Percentiles rank a stretch among this genome's conserved stretches.
phyloP scores from a whole-genome alignment of 1,140 invertebrate genomes.

The Eubasilissa regina region DNA sequence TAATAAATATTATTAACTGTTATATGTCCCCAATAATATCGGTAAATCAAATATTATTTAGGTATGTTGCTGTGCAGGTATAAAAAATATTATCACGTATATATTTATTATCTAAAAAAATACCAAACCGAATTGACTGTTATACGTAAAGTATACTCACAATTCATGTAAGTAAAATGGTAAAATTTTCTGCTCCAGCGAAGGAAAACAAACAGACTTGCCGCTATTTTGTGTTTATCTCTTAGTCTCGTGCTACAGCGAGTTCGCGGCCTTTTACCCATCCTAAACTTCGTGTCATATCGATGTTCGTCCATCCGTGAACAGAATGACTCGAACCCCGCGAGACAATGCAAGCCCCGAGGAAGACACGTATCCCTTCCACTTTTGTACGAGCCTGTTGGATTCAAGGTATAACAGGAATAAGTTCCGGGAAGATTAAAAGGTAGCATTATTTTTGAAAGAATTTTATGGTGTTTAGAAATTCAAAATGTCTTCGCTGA shows the following conservation, averaged over 20 bases:
- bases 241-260: conserved; percentile 26
- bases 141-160: neutral
- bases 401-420: conserved; percentile 9
- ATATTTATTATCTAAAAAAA: too few species aligned
- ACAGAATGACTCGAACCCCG: conserved; percentile 46
- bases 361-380: conserved; percentile 12
- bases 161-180: neutral
- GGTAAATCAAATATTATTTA: too few species aligned
- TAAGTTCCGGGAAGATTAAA: neutral
- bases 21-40: too few species aligned
- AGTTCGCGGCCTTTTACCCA: conserved; percentile 54
- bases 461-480: too few species aligned
- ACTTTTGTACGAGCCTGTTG: conserved; percentile 33
- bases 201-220: neutral
- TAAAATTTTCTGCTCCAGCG: neutral
- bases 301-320: conserved; percentile 52
- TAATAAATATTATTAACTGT: too few species aligned
- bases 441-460: too few species aligned
- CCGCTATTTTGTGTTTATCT: neutral
- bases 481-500: too few species aligned
- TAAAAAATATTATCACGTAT: too few species aligned
- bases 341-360: conserved; percentile 48
- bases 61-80: too few species aligned
- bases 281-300: conserved; percentile 57
- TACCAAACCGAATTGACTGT: neutral